Percentiles rank a stretch among this genome's conserved stretches.
phyloP scores from a whole-genome alignment of 2,797 vertebrate genomes.

The Siniperca obscura region DNA sequence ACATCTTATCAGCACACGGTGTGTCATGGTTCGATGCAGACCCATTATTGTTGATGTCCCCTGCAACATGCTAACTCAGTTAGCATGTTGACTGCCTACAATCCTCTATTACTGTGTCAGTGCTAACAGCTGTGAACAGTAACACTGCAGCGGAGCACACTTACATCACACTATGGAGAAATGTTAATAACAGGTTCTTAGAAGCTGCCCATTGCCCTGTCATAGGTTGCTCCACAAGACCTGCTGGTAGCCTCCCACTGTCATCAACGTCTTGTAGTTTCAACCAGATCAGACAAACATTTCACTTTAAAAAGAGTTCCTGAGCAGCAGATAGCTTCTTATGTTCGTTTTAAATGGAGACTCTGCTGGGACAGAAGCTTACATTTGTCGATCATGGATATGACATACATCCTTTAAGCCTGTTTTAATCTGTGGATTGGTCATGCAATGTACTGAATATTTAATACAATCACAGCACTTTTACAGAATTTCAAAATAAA shows the following conservation, averaged over 20 bases:
- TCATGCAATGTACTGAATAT: conserved; percentile 13
- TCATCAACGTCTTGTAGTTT: not conserved
- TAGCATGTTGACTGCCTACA: no score
- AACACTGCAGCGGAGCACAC: not conserved
- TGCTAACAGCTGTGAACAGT: not conserved
- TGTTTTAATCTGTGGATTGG: conserved; percentile 2
- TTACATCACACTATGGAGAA: not conserved
- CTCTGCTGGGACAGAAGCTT: not conserved
- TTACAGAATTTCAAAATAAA: not conserved
- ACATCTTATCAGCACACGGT: not conserved
- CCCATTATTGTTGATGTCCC: not conserved
- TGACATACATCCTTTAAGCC: not conserved
- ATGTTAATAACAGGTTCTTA: not conserved
- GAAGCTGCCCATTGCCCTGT: not conserved
- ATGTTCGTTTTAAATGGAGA: not conserved
- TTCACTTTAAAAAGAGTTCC: not conserved
- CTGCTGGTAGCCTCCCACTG: not conserved
- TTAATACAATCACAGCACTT: not conserved
- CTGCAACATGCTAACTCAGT: not conserved
- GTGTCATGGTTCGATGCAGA: not conserved
- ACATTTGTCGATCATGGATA: not conserved
- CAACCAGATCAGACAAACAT: not conserved
- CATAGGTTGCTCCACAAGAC: not conserved
- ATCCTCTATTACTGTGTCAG: not conserved
- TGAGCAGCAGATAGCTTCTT: not conserved